Evolutionary conservation across 2,113 vertebrate genomes (phyloP).

Genomic region (Brachirus orientalis): DNA sequence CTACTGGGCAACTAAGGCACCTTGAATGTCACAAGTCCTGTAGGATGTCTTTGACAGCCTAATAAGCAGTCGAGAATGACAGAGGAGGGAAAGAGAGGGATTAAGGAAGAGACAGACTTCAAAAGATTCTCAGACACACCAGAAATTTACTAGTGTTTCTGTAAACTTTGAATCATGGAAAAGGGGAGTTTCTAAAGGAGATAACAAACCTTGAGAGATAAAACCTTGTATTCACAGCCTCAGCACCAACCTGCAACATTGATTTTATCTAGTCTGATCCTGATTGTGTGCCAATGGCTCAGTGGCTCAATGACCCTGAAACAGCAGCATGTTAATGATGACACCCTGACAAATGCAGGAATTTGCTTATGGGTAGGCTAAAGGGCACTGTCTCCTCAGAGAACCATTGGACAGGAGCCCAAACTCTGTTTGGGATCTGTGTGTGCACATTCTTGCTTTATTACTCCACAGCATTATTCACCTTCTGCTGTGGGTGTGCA

Average conservation of each 20-base stretch:
- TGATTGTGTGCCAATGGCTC: slow-evolving; percentile 28
- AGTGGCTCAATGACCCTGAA: slow-evolving; percentile 16
- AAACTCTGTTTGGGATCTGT: slow-evolving; percentile 11
- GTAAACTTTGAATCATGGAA: too few species aligned
- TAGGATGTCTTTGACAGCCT: neutral
- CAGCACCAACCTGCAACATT: slow-evolving; percentile 17
- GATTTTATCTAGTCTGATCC: slow-evolving; percentile 22
- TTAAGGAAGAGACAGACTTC: too few species aligned
- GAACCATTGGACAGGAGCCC: slow-evolving; percentile 18
- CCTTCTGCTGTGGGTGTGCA: slow-evolving; percentile 21
- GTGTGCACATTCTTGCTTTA: slow-evolving; percentile 27
- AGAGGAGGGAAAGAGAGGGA: neutral
- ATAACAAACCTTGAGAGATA: neutral
- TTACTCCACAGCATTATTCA: slow-evolving; percentile 35
- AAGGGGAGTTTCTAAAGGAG: too few species aligned
- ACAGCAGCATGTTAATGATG: slow-evolving; percentile 38
- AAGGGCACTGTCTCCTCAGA: slow-evolving; percentile 38
- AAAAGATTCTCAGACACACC: too few species aligned
- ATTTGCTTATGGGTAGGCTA: slow-evolving; percentile 19
- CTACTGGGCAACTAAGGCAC: neutral
- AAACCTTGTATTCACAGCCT: slow-evolving; percentile 13
- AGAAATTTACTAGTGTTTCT: too few species aligned
- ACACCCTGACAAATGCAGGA: slow-evolving; percentile 31
- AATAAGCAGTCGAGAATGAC: neutral
- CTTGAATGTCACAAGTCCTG: neutral